Conservation (phyloP, 2,888 invertebrate species). For the Cryptophagus acutangulus region DNA sequence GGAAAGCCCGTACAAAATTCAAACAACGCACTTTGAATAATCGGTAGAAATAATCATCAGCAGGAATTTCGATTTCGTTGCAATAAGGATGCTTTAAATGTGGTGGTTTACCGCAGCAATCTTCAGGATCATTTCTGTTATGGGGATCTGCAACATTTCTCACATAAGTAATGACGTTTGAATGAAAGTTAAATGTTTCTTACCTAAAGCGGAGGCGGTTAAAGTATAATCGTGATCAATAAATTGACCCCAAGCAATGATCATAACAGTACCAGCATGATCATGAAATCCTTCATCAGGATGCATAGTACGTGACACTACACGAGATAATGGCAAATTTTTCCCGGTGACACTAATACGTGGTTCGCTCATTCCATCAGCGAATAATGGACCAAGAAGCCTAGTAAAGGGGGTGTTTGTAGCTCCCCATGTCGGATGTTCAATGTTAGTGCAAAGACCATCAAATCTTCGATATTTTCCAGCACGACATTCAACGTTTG, state of each 20-base stretch:
- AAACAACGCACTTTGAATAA: slow-evolving; percentile 80
- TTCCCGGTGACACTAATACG: slow-evolving; percentile 73
- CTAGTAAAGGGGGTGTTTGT: slow-evolving; percentile 79
- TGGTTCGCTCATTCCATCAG: slow-evolving; percentile 81
- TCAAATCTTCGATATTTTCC: slow-evolving; percentile 84
- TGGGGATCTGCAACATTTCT: slow-evolving; percentile 74
- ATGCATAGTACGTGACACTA: slow-evolving; percentile 87
- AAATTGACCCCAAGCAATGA: slow-evolving; percentile 92
- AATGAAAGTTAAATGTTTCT: no score
- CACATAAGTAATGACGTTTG: no score
- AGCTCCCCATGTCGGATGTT: slow-evolving; percentile 87
- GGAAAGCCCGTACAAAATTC: slow-evolving; percentile 85
- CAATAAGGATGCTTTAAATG: slow-evolving; percentile 87
- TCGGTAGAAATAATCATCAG: slow-evolving; percentile 86
- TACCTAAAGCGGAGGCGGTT: slow-evolving; percentile 83
- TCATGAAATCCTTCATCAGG: slow-evolving; percentile 91
- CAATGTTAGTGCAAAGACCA: slow-evolving; percentile 83
- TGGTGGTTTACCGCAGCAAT: slow-evolving; percentile 77
- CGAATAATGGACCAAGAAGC: slow-evolving; percentile 72
- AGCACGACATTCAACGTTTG: slow-evolving; percentile 81
- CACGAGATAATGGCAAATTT: slow-evolving; percentile 72
- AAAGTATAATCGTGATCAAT: slow-evolving; percentile 92
- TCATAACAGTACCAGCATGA: slow-evolving; percentile 89
- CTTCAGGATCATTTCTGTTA: slow-evolving; percentile 85
- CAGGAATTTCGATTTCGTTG: slow-evolving; percentile 81